Evolutionary conservation across 1,140 invertebrate genomes (phyloP), one percentile per base, ranked within the genome.

Genomic region (Zaprionus davidi): DNA sequence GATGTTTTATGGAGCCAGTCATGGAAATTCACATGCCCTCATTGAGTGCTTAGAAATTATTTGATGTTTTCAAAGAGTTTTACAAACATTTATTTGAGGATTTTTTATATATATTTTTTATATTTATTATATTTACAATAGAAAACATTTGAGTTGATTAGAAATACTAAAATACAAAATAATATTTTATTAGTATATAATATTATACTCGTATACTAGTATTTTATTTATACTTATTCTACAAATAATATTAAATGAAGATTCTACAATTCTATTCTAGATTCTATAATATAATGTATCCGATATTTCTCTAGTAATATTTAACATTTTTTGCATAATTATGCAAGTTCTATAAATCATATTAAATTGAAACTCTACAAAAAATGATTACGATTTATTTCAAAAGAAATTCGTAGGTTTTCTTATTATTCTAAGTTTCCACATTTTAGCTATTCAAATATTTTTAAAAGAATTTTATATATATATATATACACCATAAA

Each of bases 1-100:
- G 22, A 67, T 75, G 62, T 66, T 64, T 58, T 62, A 70, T 62
- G 67, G 57, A 15, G 38, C 20, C 7, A 15, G 22, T 24, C 15
- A 62, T 62, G 24, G n/a, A 41, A 46, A 62, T 22, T 9, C 9
- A 11, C 31, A 62, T 36, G 62, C 22, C n/a, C 46, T 51, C 62
- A 34, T 34, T 64, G 24, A 28, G 26, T 56, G 53, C 22, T 28
- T 31, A 1, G 13, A n/a, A 20, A 51, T 51, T 51, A 51, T 51
- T 22, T 51, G 13, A 51, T 51, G 22, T 51, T 4, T 22, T 51
- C 11, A 0, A 46, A 46, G 15, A 46, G 3, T 17, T 22, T 11
- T n/a, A 41, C 2, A 34, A 34, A 34, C 3, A 34, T 34, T 34
- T 34, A 34, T 34, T 34, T 34, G 31, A 2, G 0, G 3, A 34